A percentile compares a stretch with the other conserved stretches of the same genome.
Conservation (phyloP, 2,888 invertebrate genomes). For the Nomada fabriciana region DNA sequence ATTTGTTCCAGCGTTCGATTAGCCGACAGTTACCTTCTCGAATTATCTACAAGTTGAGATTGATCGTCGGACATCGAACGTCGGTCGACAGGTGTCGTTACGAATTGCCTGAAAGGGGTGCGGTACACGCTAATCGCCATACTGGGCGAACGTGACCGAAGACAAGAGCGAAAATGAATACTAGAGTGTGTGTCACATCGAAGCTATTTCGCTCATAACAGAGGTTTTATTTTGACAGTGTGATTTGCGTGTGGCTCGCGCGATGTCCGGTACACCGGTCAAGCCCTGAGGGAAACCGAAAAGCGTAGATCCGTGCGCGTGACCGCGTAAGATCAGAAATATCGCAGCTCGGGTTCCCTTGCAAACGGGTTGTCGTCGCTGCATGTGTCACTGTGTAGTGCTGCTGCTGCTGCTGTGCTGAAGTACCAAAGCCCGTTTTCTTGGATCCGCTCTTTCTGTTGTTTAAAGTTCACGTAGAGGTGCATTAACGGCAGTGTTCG, state of each 20-base stretch:
- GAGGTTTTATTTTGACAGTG: slow-evolving; percentile 79
- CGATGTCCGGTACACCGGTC: slow-evolving; percentile 72
- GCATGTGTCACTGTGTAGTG: slow-evolving; percentile 74
- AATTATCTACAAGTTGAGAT: background rate
- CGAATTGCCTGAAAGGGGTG: slow-evolving; percentile 67
- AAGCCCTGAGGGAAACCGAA: slow-evolving; percentile 73
- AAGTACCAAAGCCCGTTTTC: background rate
- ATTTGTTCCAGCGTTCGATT: background rate
- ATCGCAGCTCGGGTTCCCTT: slow-evolving; percentile 68
- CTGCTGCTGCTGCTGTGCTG: slow-evolving; percentile 11
- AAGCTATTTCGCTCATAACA: slow-evolving; percentile 77
- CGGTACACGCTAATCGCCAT: slow-evolving; percentile 76
- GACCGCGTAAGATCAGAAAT: slow-evolving; percentile 79
- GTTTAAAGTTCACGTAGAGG: slow-evolving; percentile 21
- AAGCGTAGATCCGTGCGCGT: slow-evolving; percentile 69
- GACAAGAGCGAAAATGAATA: slow-evolving; percentile 79
- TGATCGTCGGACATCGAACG: background rate
- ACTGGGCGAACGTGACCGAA: slow-evolving; percentile 80
- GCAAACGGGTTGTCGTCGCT: slow-evolving; percentile 63
- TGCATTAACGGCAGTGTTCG: slow-evolving; percentile 1
- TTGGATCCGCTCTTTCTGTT: background rate
- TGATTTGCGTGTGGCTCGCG: slow-evolving; percentile 67
- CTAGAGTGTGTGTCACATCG: slow-evolving; percentile 79
- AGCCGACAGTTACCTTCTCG: background rate
- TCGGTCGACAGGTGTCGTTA: slow-evolving; percentile 28